Conservation (phyloP, 2,797 vertebrate species). For the Gila robusta region DNA sequence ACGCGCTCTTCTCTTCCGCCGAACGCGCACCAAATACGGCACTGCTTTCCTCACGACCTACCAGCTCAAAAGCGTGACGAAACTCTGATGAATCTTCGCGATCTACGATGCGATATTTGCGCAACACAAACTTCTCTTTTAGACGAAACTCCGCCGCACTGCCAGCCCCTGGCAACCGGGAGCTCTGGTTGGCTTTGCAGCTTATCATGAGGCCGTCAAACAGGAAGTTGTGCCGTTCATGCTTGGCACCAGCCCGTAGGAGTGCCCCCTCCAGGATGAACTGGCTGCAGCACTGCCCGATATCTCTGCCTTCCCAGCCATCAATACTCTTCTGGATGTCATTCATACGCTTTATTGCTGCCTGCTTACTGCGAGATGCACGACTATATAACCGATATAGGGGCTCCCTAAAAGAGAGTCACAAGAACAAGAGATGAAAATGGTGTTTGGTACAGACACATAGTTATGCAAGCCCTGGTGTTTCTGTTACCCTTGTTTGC, state of each 20-base stretch:
- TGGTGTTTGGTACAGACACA: neutral
- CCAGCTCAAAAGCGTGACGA: slow-evolving; percentile 89
- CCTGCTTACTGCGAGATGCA: slow-evolving; percentile 92
- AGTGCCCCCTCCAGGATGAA: slow-evolving; percentile 95
- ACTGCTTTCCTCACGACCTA: slow-evolving; percentile 90
- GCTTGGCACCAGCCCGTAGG: slow-evolving; percentile 90
- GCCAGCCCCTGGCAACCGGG: slow-evolving; percentile 88
- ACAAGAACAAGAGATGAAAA: neutral
- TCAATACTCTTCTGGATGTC: slow-evolving; percentile 99
- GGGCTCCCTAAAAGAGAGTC: slow-evolving; percentile 81
- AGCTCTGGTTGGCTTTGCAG: slow-evolving; percentile 94
- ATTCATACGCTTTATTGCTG: slow-evolving; percentile 98
- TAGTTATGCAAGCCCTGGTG: neutral
- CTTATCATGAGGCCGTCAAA: slow-evolving; percentile 98
- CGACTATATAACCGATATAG: slow-evolving; percentile 91
- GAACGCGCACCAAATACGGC: slow-evolving; percentile 89
- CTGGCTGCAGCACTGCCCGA: slow-evolving; percentile 97
- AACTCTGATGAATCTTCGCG: slow-evolving; percentile 88
- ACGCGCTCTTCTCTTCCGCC: slow-evolving; percentile 91
- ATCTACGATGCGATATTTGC: slow-evolving; percentile 90
- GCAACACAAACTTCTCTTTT: slow-evolving; percentile 95
- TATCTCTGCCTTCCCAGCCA: slow-evolving; percentile 98
- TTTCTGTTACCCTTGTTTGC: slow-evolving; percentile 86
- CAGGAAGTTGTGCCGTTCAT: slow-evolving; percentile 96
- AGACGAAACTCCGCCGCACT: slow-evolving; percentile 92